phyloP scores from a whole-genome alignment of 2,888 invertebrate genomes.

The Rhingia rostrata region DNA sequence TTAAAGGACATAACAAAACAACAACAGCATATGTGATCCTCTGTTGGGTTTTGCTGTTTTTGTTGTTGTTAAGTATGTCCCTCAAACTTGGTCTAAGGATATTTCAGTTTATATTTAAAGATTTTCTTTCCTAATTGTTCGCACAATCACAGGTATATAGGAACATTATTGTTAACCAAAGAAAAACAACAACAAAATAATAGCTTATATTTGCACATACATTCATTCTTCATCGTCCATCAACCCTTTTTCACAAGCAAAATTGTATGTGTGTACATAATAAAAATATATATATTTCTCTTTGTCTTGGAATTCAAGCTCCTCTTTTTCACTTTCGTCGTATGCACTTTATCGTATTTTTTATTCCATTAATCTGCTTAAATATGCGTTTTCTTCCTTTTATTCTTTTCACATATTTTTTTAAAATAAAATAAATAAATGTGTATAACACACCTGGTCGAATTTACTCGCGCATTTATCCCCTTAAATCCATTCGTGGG shows the following conservation, averaged over 20 bases:
- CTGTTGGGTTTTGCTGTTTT: slow-evolving; percentile 9
- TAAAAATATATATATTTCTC: slow-evolving; percentile 20
- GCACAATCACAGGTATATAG: slow-evolving; percentile 15
- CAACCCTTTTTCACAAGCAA: slow-evolving; percentile 42
- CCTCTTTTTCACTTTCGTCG: slow-evolving; percentile 35
- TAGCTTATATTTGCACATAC: slow-evolving; percentile 37
- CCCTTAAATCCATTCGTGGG: slow-evolving; percentile 61
- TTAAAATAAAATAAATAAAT: slow-evolving; percentile 28
- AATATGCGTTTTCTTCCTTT: slow-evolving; percentile 42
- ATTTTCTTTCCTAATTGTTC: slow-evolving; percentile 32
- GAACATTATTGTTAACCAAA: slow-evolving; percentile 1
- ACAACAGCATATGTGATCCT: slow-evolving; percentile 20
- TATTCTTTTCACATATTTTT: slow-evolving; percentile 32
- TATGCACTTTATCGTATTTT: slow-evolving; percentile 59
- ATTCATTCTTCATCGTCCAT: slow-evolving; percentile 53
- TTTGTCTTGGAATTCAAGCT: slow-evolving; percentile 41
- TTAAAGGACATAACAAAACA: slow-evolving; percentile 11
- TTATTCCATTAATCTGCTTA: slow-evolving; percentile 56
- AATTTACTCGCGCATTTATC: slow-evolving; percentile 32
- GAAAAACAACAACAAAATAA: slow-evolving; percentile 23
- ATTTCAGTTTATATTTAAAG: slow-evolving; percentile 42
- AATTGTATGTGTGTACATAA: background rate
- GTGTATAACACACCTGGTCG: slow-evolving; percentile 63
- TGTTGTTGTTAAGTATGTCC: slow-evolving; percentile 9
- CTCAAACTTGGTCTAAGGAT: slow-evolving; percentile 57